A percentile compares a stretch with the other conserved stretches of the same genome.
Conservation (phyloP, 2,888 invertebrate species). For the Xylophagus ater region DNA sequence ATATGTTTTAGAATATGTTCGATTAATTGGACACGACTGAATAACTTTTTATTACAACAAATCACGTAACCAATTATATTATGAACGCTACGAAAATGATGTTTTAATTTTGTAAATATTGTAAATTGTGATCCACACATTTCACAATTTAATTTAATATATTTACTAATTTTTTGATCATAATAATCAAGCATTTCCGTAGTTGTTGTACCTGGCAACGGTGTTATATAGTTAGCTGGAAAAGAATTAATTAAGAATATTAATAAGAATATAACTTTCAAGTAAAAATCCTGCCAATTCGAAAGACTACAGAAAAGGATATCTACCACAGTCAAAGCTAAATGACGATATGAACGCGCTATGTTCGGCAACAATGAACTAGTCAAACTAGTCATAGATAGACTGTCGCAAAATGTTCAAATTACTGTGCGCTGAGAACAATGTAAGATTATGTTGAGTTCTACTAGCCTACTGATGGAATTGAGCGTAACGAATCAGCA, state of each 20-base stretch:
- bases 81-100: slow-evolving; percentile 12
- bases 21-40: slow-evolving; percentile 9
- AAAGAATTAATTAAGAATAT: not conserved
- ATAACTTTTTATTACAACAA: slow-evolving; percentile 15
- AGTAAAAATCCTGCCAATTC: too few species aligned
- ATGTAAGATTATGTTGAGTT: too few species aligned
- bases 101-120: slow-evolving; percentile 12
- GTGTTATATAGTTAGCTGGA: slow-evolving; percentile 14
- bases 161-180: slow-evolving; percentile 14
- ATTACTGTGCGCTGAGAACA: too few species aligned
- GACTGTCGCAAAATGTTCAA: too few species aligned
- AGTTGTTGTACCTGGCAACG: slow-evolving; percentile 1
- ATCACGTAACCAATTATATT: slow-evolving; percentile 13
- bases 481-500: too few species aligned
- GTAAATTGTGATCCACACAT: slow-evolving; percentile 12
- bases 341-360: too few species aligned
- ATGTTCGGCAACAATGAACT: too few species aligned
- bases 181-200: slow-evolving; percentile 1
- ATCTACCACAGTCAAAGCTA: too few species aligned
- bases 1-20: slow-evolving; percentile 15
- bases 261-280: not conserved
- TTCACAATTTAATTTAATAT: slow-evolving; percentile 14
- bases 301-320: too few species aligned
- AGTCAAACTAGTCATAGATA: too few species aligned
- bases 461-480: too few species aligned